Percentiles rank a stretch among this genome's conserved stretches.
Conservation (phyloP, 1,140 invertebrate species). For the Physella acuta region DNA sequence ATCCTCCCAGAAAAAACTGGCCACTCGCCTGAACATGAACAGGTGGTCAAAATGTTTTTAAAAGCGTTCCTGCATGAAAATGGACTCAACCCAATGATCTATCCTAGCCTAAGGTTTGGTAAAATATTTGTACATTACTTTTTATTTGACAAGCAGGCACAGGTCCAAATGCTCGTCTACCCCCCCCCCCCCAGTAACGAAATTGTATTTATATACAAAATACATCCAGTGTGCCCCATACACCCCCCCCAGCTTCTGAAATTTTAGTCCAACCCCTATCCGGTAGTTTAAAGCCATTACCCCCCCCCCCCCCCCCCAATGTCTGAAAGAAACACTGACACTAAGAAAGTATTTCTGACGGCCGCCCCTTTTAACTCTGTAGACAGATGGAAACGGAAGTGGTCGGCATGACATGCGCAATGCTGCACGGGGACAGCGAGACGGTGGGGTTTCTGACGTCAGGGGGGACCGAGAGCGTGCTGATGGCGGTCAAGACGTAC, state of each 20-base stretch:
- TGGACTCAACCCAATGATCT: conserved; percentile 53
- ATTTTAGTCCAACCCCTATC: no score
- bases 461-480: conserved; percentile 95
- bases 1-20: conserved; percentile 46
- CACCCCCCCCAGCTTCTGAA: not conserved
- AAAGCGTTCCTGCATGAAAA: conserved; percentile 55
- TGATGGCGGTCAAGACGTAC: conserved; percentile 95
- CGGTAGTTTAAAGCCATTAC: no score
- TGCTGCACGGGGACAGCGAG: conserved; percentile 83
- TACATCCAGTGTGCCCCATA: not conserved
- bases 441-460: conserved; percentile 92
- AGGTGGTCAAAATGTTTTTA: conserved; percentile 43
- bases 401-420: conserved; percentile 78
- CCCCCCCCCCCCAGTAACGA: not conserved
- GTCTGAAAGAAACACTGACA: no score
- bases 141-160: not conserved
- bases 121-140: conserved; percentile 1
- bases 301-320: no score
- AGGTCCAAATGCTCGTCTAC: no score
- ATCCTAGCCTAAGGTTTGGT: conserved; percentile 53
- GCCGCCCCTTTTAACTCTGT: no score
- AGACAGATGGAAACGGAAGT: conserved; percentile 82
- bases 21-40: conserved; percentile 44
- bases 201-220: not conserved
- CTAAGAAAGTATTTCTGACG: no score